Evolutionary conservation across 2,113 vertebrate species (phyloP).

Genomic region (Lipophrys pholis): DNA sequence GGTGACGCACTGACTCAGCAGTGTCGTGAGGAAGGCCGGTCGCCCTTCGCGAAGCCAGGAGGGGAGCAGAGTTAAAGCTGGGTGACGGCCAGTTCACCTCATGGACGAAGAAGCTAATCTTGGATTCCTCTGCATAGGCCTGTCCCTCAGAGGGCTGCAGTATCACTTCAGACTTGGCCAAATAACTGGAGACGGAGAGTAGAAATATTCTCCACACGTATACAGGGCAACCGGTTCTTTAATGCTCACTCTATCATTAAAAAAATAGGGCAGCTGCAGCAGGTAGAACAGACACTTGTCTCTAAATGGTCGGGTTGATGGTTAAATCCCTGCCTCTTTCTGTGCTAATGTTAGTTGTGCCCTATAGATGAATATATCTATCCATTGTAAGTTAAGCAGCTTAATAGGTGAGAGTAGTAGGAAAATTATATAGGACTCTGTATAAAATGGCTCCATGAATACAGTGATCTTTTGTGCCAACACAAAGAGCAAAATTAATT

Average conservation of each 20-base stretch:
- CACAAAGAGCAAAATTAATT: too few species aligned
- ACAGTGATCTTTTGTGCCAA: not conserved
- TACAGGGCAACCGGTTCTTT: constrained; percentile 1
- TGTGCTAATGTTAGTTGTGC: not conserved
- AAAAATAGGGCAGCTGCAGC: constrained; percentile 1
- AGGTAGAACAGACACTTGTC: not conserved
- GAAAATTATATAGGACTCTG: not conserved
- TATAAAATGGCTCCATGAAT: not conserved
- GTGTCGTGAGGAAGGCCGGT: constrained; percentile 21
- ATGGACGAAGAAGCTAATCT: constrained; percentile 38
- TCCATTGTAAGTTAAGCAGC: too few species aligned
- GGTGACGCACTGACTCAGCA: constrained; percentile 37
- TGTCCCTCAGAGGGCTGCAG: constrained; percentile 29
- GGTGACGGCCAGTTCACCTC: constrained; percentile 37
- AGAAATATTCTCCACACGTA: constrained; percentile 4
- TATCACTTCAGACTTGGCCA: constrained; percentile 36
- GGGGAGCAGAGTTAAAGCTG: constrained; percentile 27
- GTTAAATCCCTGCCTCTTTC: not conserved
- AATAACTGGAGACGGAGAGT: constrained; percentile 7
- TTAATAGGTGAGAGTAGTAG: not conserved
- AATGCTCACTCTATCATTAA: constrained; percentile 4
- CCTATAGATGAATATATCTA: too few species aligned
- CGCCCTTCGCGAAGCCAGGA: constrained; percentile 3
- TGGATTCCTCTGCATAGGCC: constrained; percentile 34
- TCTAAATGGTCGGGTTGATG: not conserved